These are phyloP conservation scores for Caranx melampygus DNA, from an alignment of 2,113 vertebrate species.

Conservation along the genomic window DNA sequence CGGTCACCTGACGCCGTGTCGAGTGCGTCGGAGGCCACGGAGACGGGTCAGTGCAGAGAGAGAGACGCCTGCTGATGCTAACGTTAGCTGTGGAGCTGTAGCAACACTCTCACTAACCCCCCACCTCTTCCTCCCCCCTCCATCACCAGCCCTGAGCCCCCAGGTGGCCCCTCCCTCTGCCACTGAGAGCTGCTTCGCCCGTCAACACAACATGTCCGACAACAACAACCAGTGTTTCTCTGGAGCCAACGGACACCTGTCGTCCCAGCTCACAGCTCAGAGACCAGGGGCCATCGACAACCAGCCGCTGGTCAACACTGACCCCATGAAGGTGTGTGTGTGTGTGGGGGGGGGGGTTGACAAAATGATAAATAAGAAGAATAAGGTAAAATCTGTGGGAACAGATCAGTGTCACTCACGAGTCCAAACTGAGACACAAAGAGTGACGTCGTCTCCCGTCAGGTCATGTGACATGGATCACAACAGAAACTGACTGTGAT, in stretches of 20 bases:
- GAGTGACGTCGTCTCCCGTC: too few relatives aligned
- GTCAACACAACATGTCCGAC: constrained; percentile 92
- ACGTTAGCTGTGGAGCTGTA: too few relatives aligned
- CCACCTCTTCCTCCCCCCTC: background rate
- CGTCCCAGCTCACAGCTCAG: constrained; percentile 89
- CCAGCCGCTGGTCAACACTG: constrained; percentile 93
- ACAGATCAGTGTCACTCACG: too few relatives aligned
- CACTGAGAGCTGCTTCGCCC: constrained; percentile 90
- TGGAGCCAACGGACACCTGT: constrained; percentile 87
- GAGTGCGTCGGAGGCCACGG: constrained; percentile 94
- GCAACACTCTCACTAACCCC: too few relatives aligned
- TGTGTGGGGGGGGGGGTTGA: background rate
- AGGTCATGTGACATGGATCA: too few relatives aligned
- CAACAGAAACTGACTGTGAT: too few relatives aligned
- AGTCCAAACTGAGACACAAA: too few relatives aligned
- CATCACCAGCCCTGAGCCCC: constrained; percentile 85
- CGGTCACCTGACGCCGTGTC: constrained; percentile 93
- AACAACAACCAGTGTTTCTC: constrained; percentile 96
- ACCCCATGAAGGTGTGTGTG: constrained; percentile 88
- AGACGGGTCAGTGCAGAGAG: constrained; percentile 86
- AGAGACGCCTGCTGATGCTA: too few relatives aligned
- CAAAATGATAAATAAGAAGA: too few relatives aligned
- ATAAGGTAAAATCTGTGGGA: too few relatives aligned
- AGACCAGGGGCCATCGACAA: constrained; percentile 98
- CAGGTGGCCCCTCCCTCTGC: constrained; percentile 86